Conservation (phyloP, 2,797 vertebrate genomes). For the Thripadectes ignobilis region DNA sequence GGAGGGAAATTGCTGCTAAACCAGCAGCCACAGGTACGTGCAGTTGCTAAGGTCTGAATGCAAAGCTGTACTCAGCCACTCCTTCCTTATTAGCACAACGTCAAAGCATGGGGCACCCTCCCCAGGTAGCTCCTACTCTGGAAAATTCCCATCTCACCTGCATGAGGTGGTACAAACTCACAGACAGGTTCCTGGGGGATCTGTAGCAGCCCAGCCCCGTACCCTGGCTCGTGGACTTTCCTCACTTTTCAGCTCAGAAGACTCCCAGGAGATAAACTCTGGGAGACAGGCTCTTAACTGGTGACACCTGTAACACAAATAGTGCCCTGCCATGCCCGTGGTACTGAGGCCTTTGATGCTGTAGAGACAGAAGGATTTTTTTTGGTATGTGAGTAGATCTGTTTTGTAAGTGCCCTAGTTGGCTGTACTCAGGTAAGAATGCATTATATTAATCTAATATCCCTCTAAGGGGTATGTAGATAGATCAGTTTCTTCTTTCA, state of each 20-base stretch:
- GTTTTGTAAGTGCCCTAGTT: not conserved
- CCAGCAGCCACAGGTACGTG: not conserved
- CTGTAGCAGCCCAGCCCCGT: not conserved
- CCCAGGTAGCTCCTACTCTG: not conserved
- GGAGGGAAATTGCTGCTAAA: not conserved
- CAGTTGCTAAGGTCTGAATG: not conserved
- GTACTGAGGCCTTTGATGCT: fast-evolving
- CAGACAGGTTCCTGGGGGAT: not conserved
- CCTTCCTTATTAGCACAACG: not conserved
- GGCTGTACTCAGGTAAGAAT: not conserved
- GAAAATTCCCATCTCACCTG: not conserved
- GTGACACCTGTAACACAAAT: not conserved
- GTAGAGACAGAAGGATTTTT: not conserved
- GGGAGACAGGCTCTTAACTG: not conserved
- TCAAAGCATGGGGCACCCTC: not conserved
- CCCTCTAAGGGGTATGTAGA: not conserved
- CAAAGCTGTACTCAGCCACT: not conserved
- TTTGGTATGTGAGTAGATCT: not conserved
- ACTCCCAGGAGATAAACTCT: not conserved
- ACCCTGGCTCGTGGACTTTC: fast-evolving
- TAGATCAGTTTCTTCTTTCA: not conserved
- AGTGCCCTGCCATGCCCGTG: not conserved
- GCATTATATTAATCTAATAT: not conserved
- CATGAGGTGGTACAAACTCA: fast-evolving
- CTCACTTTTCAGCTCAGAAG: not conserved